Evolutionary conservation across 1,140 invertebrate species (phyloP).

Genomic region (Sarcophaga bullata): DNA sequence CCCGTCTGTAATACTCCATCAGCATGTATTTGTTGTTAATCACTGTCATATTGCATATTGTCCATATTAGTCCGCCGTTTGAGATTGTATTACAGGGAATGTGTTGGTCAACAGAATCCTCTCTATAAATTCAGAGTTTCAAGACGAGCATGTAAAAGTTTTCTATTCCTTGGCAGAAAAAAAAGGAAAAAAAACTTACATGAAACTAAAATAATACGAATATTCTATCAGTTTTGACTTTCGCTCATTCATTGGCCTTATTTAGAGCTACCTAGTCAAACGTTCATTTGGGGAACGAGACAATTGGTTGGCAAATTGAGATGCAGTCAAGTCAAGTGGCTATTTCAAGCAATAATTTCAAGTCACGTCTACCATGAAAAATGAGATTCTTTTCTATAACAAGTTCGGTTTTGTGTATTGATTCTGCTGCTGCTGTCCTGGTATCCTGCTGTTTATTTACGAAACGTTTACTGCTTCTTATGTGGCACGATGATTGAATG

Average conservation of each 20-base stretch:
- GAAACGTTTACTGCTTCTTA: not conserved
- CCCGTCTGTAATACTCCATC: not conserved
- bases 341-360: constrained; percentile 24
- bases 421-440: not conserved
- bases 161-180: not conserved
- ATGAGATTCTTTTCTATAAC: constrained; percentile 11
- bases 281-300: not conserved
- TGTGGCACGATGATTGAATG: constrained; percentile 1
- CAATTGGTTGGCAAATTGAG: constrained; percentile 12
- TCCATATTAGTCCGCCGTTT: not conserved
- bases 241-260: not conserved
- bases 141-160: not conserved
- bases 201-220: not conserved
- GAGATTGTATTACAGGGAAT: not conserved
- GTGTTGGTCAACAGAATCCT: not conserved
- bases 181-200: not conserved
- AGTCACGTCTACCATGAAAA: constrained; percentile 23
- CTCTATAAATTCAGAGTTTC: not conserved
- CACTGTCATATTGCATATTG: not conserved
- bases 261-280: not conserved
- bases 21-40: not conserved
- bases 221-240: not conserved
- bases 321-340: constrained; percentile 20
- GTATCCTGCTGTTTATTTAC: constrained; percentile 5
- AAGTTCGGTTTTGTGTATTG: not conserved